Conservation (phyloP, 2,888 invertebrate species). For the Drosophila histrio region DNA sequence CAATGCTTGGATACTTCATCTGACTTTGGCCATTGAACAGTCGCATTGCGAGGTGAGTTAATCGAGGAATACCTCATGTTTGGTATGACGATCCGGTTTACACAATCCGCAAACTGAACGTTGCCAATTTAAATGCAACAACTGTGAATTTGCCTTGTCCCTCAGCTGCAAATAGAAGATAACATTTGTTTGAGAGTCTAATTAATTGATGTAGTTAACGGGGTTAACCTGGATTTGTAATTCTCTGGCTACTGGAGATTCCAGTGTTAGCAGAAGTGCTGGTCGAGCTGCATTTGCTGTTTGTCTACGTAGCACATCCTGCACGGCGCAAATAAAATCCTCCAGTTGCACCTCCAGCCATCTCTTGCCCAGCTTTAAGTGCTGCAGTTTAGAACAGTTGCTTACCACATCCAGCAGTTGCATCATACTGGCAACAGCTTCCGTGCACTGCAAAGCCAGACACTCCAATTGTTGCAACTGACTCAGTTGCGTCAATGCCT, state of each 20-base stretch:
- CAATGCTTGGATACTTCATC: constrained; percentile 51
- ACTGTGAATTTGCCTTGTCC: neutral
- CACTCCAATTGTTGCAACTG: constrained; percentile 47
- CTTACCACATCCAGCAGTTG: constrained; percentile 35
- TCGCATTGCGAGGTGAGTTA: constrained; percentile 65
- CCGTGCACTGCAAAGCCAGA: constrained; percentile 37
- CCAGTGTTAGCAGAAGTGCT: constrained; percentile 35
- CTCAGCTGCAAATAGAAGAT: constrained; percentile 28
- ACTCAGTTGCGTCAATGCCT: constrained; percentile 21
- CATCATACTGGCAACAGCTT: neutral
- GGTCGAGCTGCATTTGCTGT: neutral
- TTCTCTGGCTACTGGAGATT: constrained; percentile 1
- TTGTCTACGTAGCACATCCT: constrained; percentile 7
- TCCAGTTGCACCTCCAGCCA: constrained; percentile 36
- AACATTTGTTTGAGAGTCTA: neutral
- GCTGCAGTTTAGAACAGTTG: constrained; percentile 36
- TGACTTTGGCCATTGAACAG: constrained; percentile 63
- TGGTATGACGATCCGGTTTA: constrained; percentile 40
- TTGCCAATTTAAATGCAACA: constrained; percentile 24
- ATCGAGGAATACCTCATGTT: constrained; percentile 30
- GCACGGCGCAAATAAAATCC: constrained; percentile 16
- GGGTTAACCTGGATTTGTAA: constrained; percentile 36
- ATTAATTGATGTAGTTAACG: neutral
- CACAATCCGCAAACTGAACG: constrained; percentile 41
- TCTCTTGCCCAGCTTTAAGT: constrained; percentile 46